phyloP scores from a whole-genome alignment of 2,888 invertebrate species.

The Serrognathus titanus region DNA sequence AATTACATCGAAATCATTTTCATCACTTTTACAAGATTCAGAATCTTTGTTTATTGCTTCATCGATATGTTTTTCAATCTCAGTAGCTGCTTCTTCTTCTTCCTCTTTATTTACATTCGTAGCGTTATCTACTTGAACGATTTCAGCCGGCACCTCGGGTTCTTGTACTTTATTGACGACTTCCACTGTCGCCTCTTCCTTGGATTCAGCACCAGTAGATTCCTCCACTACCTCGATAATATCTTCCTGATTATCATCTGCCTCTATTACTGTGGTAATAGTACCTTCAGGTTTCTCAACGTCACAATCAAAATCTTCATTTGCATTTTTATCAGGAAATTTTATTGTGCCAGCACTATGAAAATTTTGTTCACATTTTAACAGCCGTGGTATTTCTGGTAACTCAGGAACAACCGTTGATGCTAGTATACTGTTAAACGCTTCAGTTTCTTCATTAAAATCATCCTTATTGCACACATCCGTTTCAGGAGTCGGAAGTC shows the following conservation, averaged over 20 bases:
- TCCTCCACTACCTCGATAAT: neutral
- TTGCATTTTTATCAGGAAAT: constrained; percentile 39
- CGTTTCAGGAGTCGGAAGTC: constrained; percentile 2
- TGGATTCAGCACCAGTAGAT: neutral
- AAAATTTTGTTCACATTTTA: constrained; percentile 46
- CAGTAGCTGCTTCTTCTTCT: neutral
- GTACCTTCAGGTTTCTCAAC: constrained; percentile 7
- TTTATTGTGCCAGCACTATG: constrained; percentile 43
- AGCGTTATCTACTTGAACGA: constrained; percentile 1
- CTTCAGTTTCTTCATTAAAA: constrained; percentile 39
- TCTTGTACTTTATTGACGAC: neutral
- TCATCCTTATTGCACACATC: neutral
- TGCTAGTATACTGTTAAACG: constrained; percentile 61
- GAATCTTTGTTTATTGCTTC: too few species aligned
- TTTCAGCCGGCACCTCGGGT: neutral
- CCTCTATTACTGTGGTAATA: constrained; percentile 1
- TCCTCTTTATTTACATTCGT: constrained; percentile 3
- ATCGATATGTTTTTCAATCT: too few species aligned
- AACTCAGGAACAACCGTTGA: constrained; percentile 59
- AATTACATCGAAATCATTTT: too few species aligned
- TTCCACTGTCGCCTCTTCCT: neutral
- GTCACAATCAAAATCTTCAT: neutral
- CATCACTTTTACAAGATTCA: too few species aligned
- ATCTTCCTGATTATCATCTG: neutral
- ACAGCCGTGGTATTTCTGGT: constrained; percentile 52